These are phyloP conservation scores for Chrysolophus pictus DNA, from an alignment of 2,797 vertebrate genomes.

Conservation along the genomic window DNA sequence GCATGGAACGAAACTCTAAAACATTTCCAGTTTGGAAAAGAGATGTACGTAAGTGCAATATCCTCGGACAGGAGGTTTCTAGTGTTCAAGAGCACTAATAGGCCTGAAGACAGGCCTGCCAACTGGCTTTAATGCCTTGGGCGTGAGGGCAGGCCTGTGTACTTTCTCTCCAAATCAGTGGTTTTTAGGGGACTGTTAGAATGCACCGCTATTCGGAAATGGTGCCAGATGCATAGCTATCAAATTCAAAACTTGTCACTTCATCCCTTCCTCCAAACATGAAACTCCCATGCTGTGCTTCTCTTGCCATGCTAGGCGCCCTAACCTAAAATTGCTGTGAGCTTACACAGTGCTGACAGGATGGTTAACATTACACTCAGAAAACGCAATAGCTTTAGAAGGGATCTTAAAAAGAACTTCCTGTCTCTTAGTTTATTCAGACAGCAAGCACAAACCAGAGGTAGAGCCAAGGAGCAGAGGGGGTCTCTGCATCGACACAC, in stretches of 20 bases:
- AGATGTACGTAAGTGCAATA: neutral
- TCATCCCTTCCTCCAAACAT: conserved; percentile 17
- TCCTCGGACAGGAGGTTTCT: conserved; percentile 23
- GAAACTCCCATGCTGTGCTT: neutral
- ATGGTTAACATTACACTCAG: neutral
- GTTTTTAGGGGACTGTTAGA: conserved; percentile 41
- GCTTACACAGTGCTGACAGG: conserved; percentile 20
- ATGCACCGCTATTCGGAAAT: neutral
- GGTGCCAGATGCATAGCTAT: conserved; percentile 29
- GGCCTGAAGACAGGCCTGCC: conserved; percentile 17
- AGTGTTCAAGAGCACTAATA: neutral
- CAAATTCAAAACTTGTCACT: conserved; percentile 37
- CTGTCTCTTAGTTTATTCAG: neutral
- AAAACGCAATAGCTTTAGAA: conserved; percentile 2
- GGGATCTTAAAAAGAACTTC: neutral
- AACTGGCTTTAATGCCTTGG: conserved; percentile 21
- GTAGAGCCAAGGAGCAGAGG: neutral
- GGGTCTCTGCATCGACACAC: neutral
- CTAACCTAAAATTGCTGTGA: neutral
- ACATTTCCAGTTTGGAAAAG: conserved; percentile 39
- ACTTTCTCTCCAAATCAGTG: conserved; percentile 40
- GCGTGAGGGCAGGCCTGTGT: neutral
- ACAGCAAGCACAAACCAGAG: neutral
- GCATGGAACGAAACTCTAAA: neutral
- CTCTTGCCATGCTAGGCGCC: rapidly evolving